phyloP scores from a whole-genome alignment of 2,888 invertebrate genomes.

The Drosophila dives region DNA sequence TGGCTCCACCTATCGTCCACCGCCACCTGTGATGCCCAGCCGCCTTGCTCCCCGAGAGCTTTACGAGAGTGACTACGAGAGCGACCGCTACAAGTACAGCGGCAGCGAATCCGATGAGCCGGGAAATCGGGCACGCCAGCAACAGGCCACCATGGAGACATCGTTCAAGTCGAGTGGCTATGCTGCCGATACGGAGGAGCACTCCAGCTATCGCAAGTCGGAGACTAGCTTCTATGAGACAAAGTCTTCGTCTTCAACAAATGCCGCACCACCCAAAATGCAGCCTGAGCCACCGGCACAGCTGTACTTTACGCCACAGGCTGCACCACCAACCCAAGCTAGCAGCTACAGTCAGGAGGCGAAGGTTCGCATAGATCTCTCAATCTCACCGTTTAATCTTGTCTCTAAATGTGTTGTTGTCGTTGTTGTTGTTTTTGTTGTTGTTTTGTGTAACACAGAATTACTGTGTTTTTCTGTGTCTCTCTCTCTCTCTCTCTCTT shows the following conservation, averaged over 20 bases:
- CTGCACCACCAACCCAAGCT: conserved; percentile 30
- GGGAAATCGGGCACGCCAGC: conserved; percentile 64
- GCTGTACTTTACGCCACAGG: conserved; percentile 61
- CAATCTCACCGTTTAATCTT: conserved; percentile 18
- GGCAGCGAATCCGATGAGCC: conserved; percentile 88
- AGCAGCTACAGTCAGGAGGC: conserved; percentile 77
- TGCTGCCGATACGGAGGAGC: conserved; percentile 90
- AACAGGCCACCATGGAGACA: conserved; percentile 73
- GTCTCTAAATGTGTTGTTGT: conserved; percentile 38
- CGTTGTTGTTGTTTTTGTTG: conserved; percentile 38
- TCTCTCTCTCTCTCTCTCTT: conserved; percentile 6
- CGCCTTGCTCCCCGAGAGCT: conserved; percentile 86
- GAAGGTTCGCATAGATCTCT: conserved; percentile 82
- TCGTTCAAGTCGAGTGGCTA: conserved; percentile 87
- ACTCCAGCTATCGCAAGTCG: conserved; percentile 84
- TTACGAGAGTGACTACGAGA: conserved; percentile 89
- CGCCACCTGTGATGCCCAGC: conserved; percentile 87
- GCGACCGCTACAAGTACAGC: conserved; percentile 89
- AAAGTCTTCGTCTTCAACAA: conserved; percentile 56
- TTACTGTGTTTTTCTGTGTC: conserved; percentile 21
- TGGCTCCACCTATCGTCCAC: conserved; percentile 81
- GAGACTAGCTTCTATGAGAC: conserved; percentile 82
- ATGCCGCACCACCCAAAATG: conserved; percentile 28
- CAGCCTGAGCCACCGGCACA: conserved; percentile 73
- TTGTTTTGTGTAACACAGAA: conserved; percentile 65